A percentile compares a stretch with the other conserved stretches of the same genome.
Evolutionary conservation across 2,888 invertebrate species (phyloP).

Genomic region (Sialis fuliginosa): DNA sequence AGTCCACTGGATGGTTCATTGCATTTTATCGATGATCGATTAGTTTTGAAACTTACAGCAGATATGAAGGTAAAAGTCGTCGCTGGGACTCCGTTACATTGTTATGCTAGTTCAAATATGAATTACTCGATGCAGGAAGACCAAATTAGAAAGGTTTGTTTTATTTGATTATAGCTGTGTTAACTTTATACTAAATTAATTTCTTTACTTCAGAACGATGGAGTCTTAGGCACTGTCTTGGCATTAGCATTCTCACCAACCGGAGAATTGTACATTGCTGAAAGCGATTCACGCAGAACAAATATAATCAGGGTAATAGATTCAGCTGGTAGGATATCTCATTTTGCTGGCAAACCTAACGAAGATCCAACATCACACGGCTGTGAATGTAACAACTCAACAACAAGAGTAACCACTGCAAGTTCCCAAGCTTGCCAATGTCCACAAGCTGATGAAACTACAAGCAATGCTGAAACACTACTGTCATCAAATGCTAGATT

Average conservation of each 20-base stretch:
- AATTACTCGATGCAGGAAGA: not conserved
- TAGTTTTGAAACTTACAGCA: slow-evolving; percentile 78
- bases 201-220: slow-evolving; percentile 15
- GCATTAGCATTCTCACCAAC: slow-evolving; percentile 82
- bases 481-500: slow-evolving; percentile 82
- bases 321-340: slow-evolving; percentile 75
- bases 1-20: slow-evolving; percentile 88
- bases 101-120: slow-evolving; percentile 40
- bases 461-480: slow-evolving; percentile 67
- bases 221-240: slow-evolving; percentile 66
- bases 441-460: slow-evolving; percentile 31
- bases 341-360: slow-evolving; percentile 79
- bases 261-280: slow-evolving; percentile 84
- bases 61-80: slow-evolving; percentile 86
- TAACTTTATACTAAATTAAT: not conserved
- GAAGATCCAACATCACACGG: slow-evolving; percentile 35
- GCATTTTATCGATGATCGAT: slow-evolving; percentile 89
- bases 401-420: slow-evolving; percentile 31
- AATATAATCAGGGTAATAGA: slow-evolving; percentile 74
- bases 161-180: not conserved
- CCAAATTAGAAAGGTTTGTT: not conserved
- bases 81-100: slow-evolving; percentile 88
- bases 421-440: slow-evolving; percentile 21
- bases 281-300: slow-evolving; percentile 73
- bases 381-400: slow-evolving; percentile 39